These are phyloP conservation scores for Eupithecia vulgata DNA, from an alignment of 2,888 invertebrate species.

Conservation along the genomic window DNA sequence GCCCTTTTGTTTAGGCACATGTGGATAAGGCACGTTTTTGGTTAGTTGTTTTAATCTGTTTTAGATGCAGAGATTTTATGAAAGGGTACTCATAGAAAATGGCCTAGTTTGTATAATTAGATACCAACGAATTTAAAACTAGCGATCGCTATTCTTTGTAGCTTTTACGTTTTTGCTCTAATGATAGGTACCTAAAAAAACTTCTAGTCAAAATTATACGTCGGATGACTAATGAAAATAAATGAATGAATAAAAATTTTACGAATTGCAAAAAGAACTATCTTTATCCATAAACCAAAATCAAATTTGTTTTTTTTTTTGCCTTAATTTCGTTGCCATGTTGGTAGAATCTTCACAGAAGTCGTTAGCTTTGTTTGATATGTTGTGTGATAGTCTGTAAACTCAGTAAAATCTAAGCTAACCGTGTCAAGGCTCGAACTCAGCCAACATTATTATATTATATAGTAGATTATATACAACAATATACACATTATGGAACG, in stretches of 20 bases:
- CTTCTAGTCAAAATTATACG: background rate
- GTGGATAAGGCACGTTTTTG: slow-evolving; percentile 13
- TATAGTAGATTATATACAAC: too few species aligned
- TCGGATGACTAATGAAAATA: background rate
- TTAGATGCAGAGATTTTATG: background rate
- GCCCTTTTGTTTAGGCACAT: slow-evolving; percentile 32
- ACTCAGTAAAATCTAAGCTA: background rate
- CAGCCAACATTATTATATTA: too few species aligned
- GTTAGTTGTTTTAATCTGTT: slow-evolving; percentile 6
- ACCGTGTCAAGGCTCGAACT: too few species aligned
- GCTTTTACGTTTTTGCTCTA: background rate
- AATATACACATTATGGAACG: background rate
- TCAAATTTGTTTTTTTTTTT: background rate
- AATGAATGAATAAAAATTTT: background rate
- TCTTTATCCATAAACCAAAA: too few species aligned
- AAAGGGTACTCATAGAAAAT: background rate
- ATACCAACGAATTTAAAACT: background rate
- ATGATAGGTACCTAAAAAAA: background rate
- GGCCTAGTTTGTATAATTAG: background rate
- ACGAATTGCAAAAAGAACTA: background rate
- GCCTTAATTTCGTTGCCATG: too few species aligned
- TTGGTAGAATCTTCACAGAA: too few species aligned
- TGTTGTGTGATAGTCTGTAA: too few species aligned
- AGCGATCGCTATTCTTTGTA: background rate
- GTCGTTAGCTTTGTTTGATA: too few species aligned